phyloP scores from a whole-genome alignment of 2,113 vertebrate species.

The Octodon degus region DNA sequence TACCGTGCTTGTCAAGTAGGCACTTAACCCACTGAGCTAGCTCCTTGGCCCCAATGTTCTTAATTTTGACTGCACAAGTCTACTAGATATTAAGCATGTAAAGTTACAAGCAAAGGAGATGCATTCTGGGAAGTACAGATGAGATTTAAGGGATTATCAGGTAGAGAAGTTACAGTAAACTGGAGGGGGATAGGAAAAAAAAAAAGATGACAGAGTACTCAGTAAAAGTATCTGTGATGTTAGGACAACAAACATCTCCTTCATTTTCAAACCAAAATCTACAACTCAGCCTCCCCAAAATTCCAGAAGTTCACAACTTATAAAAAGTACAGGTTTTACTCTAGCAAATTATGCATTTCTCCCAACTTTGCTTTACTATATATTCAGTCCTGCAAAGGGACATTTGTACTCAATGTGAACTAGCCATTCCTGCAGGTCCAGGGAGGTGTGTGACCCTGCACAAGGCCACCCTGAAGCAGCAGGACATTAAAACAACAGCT shows the following conservation, averaged over 20 bases:
- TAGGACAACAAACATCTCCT: conserved; percentile 23
- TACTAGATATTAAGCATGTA: background rate
- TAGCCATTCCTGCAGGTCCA: background rate
- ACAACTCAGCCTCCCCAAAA: conserved; percentile 10
- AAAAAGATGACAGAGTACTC: background rate
- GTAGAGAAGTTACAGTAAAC: conserved; percentile 44
- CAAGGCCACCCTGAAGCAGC: background rate
- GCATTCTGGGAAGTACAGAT: background rate
- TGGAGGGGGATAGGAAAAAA: background rate
- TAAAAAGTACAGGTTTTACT: conserved; percentile 29
- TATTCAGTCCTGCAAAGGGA: background rate
- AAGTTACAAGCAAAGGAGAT: background rate
- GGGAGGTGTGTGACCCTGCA: background rate
- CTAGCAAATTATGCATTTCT: conserved; percentile 26
- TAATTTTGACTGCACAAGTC: background rate
- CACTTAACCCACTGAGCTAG: too few relatives aligned
- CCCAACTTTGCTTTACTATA: conserved; percentile 4
- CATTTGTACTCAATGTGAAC: conserved; percentile 26
- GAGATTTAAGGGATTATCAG: background rate
- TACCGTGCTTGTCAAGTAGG: too few relatives aligned
- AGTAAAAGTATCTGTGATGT: background rate
- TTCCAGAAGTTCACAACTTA: conserved; percentile 31
- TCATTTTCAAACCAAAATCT: background rate
- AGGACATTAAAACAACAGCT: background rate
- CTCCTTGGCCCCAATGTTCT: background rate